These are phyloP conservation scores for Caenorhabditis sulstoni DNA, from an alignment of 2,888 invertebrate genomes.

Conservation along the genomic window DNA sequence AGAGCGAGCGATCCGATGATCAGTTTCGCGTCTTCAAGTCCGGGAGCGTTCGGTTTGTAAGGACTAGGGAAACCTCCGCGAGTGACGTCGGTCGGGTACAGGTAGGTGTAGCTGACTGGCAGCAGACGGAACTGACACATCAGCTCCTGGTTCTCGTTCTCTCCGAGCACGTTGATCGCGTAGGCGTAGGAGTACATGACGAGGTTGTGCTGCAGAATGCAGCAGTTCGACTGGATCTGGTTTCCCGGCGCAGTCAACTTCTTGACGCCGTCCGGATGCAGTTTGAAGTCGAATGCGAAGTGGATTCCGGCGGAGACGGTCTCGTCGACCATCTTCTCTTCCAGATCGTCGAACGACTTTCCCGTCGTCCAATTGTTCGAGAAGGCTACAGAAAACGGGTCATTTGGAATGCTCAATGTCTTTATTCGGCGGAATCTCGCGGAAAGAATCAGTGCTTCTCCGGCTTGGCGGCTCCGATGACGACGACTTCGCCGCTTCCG, in stretches of 20 bases:
- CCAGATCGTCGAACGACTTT: conserved; percentile 59
- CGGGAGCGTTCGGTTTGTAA: conserved; percentile 37
- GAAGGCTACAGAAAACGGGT: conserved; percentile 40
- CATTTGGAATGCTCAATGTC: neutral
- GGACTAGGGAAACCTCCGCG: conserved; percentile 42
- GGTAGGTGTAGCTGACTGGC: conserved; percentile 39
- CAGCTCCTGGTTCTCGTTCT: conserved; percentile 29
- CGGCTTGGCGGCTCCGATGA: conserved; percentile 2
- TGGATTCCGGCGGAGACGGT: conserved; percentile 33
- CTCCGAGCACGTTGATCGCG: conserved; percentile 25
- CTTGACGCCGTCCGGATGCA: conserved; percentile 62
- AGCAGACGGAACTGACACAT: conserved; percentile 39
- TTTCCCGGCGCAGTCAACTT: conserved; percentile 48
- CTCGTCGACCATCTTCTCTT: conserved; percentile 21
- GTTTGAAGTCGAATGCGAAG: conserved; percentile 59
- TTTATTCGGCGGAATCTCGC: neutral
- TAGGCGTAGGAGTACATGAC: conserved; percentile 61
- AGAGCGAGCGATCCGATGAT: neutral
- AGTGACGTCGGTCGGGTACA: conserved; percentile 29
- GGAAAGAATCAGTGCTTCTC: neutral
- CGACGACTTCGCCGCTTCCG: neutral
- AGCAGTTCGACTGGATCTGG: conserved; percentile 51
- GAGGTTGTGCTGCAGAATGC: conserved; percentile 58
- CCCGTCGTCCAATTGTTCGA: conserved; percentile 53
- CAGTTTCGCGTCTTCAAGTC: conserved; percentile 30